Evolutionary conservation across 2,888 invertebrate species (phyloP).

Genomic region (Pyrgus malvae): DNA sequence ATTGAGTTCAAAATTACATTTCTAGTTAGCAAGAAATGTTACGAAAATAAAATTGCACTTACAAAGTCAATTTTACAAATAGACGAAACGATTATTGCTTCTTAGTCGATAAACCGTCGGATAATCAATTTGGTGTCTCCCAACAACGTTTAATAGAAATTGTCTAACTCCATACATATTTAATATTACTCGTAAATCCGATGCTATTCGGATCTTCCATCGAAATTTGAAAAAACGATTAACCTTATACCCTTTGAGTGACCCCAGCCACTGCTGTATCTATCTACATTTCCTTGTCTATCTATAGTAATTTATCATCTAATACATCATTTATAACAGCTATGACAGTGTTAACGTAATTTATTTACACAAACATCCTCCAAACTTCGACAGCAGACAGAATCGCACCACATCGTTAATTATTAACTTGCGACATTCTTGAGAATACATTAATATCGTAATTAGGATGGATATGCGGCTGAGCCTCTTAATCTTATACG

Average conservation of each 20-base stretch:
- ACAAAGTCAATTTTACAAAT: slow-evolving; percentile 1
- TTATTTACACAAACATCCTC: slow-evolving; percentile 18
- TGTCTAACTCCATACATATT: slow-evolving; percentile 9
- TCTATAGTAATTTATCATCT: slow-evolving; percentile 20
- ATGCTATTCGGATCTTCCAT: slow-evolving; percentile 10
- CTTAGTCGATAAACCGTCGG: slow-evolving; percentile 12
- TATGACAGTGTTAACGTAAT: slow-evolving; percentile 22
- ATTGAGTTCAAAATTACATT: not conserved
- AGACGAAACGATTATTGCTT: slow-evolving; percentile 21
- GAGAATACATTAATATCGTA: slow-evolving; percentile 43
- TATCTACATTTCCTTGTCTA: slow-evolving; percentile 26
- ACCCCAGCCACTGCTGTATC: slow-evolving; percentile 6
- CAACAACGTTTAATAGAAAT: slow-evolving; percentile 14
- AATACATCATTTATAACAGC: slow-evolving; percentile 24
- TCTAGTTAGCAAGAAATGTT: slow-evolving; percentile 10
- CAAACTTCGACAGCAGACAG: slow-evolving; percentile 40
- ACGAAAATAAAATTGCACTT: slow-evolving; percentile 1
- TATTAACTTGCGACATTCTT: slow-evolving; percentile 44
- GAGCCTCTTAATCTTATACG: slow-evolving; percentile 46
- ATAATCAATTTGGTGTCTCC: slow-evolving; percentile 14
- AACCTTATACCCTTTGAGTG: slow-evolving; percentile 15
- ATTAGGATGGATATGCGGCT: slow-evolving; percentile 76
- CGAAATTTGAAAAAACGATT: slow-evolving; percentile 15
- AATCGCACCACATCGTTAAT: slow-evolving; percentile 36
- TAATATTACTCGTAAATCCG: slow-evolving; percentile 6